These are phyloP conservation scores for mouse (Mus musculus) DNA, from an alignment of 2,113 vertebrate genomes.

Conservation along the genomic window GRCm39 chr1:88988501-88989000, in stretches of 20 bases:
- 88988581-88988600: background rate
- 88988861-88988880: background rate
- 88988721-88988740: background rate
- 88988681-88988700: background rate
- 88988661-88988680: background rate
- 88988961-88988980: background rate
- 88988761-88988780: background rate
- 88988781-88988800: background rate
- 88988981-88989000: background rate
- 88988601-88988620: background rate
- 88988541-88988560: background rate
- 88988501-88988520: background rate
- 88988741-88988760: background rate
- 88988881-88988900: background rate
- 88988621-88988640: background rate
- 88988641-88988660: background rate
- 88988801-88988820: background rate
- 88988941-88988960: background rate
- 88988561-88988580: background rate
- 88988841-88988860: background rate
- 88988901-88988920: background rate
- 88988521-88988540: background rate
- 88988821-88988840: background rate
- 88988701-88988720: background rate
- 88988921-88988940: background rate